These are phyloP conservation scores for Astreopora myriophthalma DNA, from an alignment of 64 coral and sea anemone genomes.

Conservation along the genomic window DNA sequence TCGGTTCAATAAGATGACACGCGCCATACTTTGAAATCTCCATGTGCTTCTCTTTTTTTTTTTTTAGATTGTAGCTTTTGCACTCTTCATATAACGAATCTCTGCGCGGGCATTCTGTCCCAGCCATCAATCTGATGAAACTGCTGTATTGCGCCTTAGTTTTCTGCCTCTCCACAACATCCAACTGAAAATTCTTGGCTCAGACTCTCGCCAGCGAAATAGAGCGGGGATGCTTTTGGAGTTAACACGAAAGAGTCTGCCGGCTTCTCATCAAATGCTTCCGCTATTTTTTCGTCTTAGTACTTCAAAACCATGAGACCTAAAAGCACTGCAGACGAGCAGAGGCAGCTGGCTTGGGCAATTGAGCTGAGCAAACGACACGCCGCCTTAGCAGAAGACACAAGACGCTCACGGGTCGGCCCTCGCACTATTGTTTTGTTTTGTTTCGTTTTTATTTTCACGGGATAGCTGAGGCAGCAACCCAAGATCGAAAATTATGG, in stretches of 20 bases:
- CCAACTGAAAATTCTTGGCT: neutral
- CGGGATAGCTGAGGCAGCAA: conserved; percentile 6
- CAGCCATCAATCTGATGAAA: no score
- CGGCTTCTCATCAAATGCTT: neutral
- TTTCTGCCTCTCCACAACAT: no score
- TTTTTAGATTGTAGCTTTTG: no score
- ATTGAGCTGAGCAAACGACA: conserved; percentile 69
- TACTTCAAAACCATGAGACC: conserved; percentile 49
- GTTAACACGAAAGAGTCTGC: neutral
- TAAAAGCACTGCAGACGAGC: conserved; percentile 60
- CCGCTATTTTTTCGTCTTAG: conserved; percentile 40
- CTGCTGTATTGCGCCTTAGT: no score
- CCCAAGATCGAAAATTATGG: neutral
- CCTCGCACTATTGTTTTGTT: neutral
- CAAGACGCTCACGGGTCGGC: conserved; percentile 61
- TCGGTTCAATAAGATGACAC: no score
- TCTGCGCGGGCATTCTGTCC: no score
- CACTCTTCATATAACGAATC: no score
- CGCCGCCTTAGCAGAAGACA: neutral
- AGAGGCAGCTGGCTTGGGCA: conserved; percentile 56
- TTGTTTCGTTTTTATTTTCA: neutral
- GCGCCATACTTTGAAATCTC: no score
- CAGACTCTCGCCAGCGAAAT: neutral
- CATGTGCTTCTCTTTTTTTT: no score
- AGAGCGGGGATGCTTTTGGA: neutral